A percentile compares a stretch with the other conserved stretches of the same genome.
Evolutionary conservation across 35 echinoderm and acorn worm species (phyloP).

Genomic region (Heliocidaris erythrogramma): DNA sequence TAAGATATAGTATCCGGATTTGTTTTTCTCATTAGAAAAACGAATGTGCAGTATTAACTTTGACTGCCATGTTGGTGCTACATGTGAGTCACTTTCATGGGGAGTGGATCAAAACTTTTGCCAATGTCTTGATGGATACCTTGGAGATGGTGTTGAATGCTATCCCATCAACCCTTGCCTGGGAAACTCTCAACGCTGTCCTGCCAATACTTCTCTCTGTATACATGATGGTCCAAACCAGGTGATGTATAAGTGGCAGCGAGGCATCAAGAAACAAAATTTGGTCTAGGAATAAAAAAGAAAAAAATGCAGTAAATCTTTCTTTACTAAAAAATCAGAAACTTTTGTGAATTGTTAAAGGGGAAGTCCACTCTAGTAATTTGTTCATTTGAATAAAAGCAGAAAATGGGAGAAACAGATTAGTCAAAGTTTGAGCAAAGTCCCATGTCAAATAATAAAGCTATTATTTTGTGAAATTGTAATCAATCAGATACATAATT

Average conservation of each 20-base stretch:
- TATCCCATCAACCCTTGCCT: constrained; percentile 59
- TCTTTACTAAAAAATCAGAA: too few species aligned
- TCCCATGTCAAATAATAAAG: too few species aligned
- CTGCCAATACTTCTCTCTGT: constrained; percentile 35
- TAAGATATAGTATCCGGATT: neutral
- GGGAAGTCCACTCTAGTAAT: too few species aligned
- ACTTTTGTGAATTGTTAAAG: too few species aligned
- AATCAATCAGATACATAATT: too few species aligned
- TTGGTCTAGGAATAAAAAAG: too few species aligned
- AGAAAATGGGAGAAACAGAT: too few species aligned
- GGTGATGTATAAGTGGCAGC: neutral
- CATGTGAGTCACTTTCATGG: neutral
- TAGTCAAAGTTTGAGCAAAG: too few species aligned
- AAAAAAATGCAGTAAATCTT: too few species aligned
- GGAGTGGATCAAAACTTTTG: neutral
- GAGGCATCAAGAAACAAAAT: too few species aligned
- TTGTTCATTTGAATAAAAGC: too few species aligned
- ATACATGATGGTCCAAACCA: constrained; percentile 51
- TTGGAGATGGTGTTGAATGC: constrained; percentile 59
- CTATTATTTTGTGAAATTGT: too few species aligned
- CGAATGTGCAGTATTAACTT: neutral
- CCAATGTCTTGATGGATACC: constrained; percentile 47
- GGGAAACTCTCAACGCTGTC: constrained; percentile 35
- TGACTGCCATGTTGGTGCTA: neutral
- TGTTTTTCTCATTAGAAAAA: neutral